A percentile compares a stretch with the other conserved stretches of the same genome.
Evolutionary conservation across 2,797 vertebrate species (phyloP).

Genomic region (Leptatherina wallacei): DNA sequence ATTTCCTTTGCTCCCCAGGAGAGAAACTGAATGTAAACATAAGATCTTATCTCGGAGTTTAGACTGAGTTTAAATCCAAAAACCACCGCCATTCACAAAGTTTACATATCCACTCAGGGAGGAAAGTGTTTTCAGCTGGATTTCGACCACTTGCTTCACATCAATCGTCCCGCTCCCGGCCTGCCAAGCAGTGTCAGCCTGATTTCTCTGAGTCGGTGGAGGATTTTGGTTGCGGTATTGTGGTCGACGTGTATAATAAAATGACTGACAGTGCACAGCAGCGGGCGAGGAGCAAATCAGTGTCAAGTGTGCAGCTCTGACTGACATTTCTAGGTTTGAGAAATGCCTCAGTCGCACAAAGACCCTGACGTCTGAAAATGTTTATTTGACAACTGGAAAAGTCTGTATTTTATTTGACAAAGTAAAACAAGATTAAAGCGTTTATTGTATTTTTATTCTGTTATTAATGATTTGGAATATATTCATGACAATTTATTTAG

Average conservation of each 20-base stretch:
- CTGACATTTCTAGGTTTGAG: slow-evolving; percentile 28
- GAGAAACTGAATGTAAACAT: slow-evolving; percentile 4
- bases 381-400: not conserved
- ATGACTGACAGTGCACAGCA: slow-evolving; percentile 43
- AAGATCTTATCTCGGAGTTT: slow-evolving; percentile 12
- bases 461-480: not conserved
- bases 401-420: not conserved
- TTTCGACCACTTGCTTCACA: not conserved
- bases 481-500: not conserved
- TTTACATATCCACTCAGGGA: slow-evolving; percentile 23
- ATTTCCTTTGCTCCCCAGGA: not conserved
- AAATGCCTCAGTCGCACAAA: slow-evolving; percentile 13
- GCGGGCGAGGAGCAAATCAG: slow-evolving; percentile 22
- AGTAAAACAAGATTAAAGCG: not conserved
- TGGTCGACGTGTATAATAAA: slow-evolving; percentile 22
- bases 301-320: slow-evolving; percentile 8
- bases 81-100: slow-evolving; percentile 18
- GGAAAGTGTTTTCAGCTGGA: slow-evolving; percentile 46
- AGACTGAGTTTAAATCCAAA: slow-evolving; percentile 21
- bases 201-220: slow-evolving; percentile 9
- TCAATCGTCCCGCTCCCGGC: not conserved
- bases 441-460: not conserved
- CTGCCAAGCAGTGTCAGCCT: slow-evolving; percentile 8
- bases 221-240: slow-evolving; percentile 23
- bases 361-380: not conserved